Evolutionary conservation across 1,140 invertebrate genomes (phyloP).

Genomic region (Tetramorium alpestre): DNA sequence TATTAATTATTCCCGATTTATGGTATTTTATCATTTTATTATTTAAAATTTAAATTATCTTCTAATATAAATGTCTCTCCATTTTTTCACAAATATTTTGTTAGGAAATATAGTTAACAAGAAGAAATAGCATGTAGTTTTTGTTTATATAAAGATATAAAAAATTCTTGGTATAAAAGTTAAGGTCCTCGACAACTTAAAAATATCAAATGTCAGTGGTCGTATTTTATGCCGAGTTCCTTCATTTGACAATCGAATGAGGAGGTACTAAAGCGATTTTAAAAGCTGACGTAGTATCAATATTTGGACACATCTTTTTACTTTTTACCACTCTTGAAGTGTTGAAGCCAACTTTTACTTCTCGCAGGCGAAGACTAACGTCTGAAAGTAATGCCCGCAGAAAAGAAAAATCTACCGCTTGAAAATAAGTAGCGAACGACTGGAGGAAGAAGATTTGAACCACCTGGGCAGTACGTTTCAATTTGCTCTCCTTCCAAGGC

Average conservation of each 20-base stretch:
- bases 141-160: neutral
- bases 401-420: conserved; percentile 52
- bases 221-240: neutral
- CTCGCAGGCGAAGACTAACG: conserved; percentile 6
- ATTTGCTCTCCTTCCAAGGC: conserved; percentile 59
- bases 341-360: conserved; percentile 56
- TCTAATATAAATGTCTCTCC: neutral
- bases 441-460: conserved; percentile 59
- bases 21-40: neutral
- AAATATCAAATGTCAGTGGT: conserved; percentile 29
- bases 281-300: conserved; percentile 53
- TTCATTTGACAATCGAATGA: conserved; percentile 36
- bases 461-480: conserved; percentile 63
- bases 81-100: neutral
- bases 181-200: neutral
- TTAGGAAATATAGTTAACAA: neutral
- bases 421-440: conserved; percentile 47
- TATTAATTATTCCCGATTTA: neutral
- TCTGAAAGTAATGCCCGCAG: conserved; percentile 45
- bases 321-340: conserved; percentile 39
- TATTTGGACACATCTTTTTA: conserved; percentile 53
- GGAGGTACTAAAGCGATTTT: conserved; percentile 24
- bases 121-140: neutral
- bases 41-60: conserved; percentile 12
- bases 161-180: neutral